Conservation (phyloP, 2,888 invertebrate species). For the Poecilobothrus nobilitatus region DNA sequence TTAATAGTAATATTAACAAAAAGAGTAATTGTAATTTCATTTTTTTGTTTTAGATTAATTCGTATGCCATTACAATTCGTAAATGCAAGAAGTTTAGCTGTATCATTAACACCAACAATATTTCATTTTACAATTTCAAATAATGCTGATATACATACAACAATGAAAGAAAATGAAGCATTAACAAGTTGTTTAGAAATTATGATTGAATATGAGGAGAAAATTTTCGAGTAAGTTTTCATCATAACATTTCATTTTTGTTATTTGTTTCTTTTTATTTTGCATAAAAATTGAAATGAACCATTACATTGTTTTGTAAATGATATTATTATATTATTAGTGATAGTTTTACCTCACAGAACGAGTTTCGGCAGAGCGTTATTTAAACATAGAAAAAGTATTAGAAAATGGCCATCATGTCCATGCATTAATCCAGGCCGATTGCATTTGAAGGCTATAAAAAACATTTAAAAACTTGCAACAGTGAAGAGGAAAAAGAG, state of each 20-base stretch:
- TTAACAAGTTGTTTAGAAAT: conserved; percentile 37
- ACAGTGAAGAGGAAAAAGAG: too few species aligned
- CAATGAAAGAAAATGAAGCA: conserved; percentile 36
- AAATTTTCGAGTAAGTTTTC: conserved; percentile 39
- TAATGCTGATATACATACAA: conserved; percentile 33
- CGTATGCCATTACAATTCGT: conserved; percentile 39
- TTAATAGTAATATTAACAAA: background rate
- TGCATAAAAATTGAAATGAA: too few species aligned
- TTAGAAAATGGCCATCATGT: background rate
- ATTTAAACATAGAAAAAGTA: background rate
- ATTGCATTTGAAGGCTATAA: background rate
- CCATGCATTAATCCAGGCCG: background rate
- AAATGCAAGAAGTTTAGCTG: conserved; percentile 37
- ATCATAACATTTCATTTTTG: background rate
- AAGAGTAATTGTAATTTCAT: background rate
- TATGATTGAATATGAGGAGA: conserved; percentile 38
- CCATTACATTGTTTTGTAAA: background rate
- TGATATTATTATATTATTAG: background rate
- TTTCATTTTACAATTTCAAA: conserved; percentile 35
- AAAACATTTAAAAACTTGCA: too few species aligned
- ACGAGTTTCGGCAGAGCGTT: background rate
- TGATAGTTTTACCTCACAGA: conserved; percentile 1
- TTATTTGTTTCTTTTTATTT: background rate
- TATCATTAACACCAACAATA: conserved; percentile 39
- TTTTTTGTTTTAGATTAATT: conserved; percentile 29